A percentile compares a stretch with the other conserved stretches of the same genome.
These are phyloP conservation scores for Pipistrellus kuhlii DNA, from an alignment of 2,797 vertebrate species.

Conservation along the genomic window DNA sequence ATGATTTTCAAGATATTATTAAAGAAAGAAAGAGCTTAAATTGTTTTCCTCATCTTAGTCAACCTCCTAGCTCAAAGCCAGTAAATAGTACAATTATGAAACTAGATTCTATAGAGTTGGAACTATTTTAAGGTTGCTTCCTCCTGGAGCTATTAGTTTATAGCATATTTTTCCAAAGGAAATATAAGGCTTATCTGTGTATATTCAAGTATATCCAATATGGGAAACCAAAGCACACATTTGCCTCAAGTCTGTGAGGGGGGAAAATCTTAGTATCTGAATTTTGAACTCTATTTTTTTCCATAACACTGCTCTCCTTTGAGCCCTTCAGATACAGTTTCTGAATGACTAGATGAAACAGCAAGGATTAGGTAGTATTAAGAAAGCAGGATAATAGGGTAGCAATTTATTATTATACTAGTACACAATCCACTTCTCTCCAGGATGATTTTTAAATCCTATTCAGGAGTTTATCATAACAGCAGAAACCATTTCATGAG, in stretches of 20 bases:
- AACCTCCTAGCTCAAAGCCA: neutral
- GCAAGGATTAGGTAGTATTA: constrained; percentile 69
- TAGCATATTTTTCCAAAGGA: constrained; percentile 35
- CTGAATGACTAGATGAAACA: constrained; percentile 71
- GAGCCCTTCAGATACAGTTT: constrained; percentile 37
- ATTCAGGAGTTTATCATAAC: constrained; percentile 59
- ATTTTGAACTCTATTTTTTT: constrained; percentile 54
- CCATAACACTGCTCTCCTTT: constrained; percentile 55
- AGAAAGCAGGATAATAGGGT: constrained; percentile 66
- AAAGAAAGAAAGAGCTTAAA: constrained; percentile 56
- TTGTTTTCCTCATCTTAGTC: constrained; percentile 57
- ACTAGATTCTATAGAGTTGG: constrained; percentile 28
- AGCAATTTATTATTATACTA: constrained; percentile 70
- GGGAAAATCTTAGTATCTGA: constrained; percentile 52
- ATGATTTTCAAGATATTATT: constrained; percentile 7
- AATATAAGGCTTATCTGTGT: constrained; percentile 31
- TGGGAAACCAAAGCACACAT: constrained; percentile 35
- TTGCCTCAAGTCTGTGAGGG: neutral
- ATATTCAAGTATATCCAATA: constrained; percentile 35
- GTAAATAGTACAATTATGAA: constrained; percentile 55
- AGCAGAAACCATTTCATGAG: constrained; percentile 68
- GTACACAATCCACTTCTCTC: neutral
- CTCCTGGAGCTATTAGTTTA: constrained; percentile 64
- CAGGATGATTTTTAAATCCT: constrained; percentile 66
- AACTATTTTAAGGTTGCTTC: constrained; percentile 45